These are phyloP conservation scores for Takifugu bimaculatus DNA, from an alignment of 2,113 vertebrate genomes.

Conservation along the genomic window DNA sequence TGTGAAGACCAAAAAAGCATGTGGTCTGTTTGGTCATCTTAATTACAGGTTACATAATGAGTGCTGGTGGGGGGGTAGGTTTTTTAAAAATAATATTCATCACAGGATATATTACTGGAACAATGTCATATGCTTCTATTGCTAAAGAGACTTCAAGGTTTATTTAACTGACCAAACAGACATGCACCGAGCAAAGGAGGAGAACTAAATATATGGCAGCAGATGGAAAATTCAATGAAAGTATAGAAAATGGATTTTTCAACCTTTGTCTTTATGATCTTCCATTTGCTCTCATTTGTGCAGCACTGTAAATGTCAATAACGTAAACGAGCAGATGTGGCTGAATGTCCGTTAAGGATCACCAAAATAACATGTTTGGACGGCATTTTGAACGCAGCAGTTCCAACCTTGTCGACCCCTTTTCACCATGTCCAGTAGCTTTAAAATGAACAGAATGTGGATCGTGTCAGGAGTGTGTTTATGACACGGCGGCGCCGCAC, in stretches of 20 bases:
- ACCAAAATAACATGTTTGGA: neutral
- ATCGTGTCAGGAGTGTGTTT: no score
- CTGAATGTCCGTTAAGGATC: constrained; percentile 22
- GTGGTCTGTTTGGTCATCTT: constrained; percentile 22
- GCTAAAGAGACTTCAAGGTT: constrained; percentile 30
- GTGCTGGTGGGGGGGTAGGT: neutral
- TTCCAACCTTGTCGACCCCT: neutral
- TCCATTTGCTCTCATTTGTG: constrained; percentile 42
- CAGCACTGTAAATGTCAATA: neutral
- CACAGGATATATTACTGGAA: constrained; percentile 46
- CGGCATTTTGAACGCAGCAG: neutral
- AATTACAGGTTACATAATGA: no score
- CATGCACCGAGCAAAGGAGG: constrained; percentile 43
- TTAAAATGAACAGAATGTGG: no score
- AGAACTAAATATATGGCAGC: constrained; percentile 39
- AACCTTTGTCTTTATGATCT: constrained; percentile 51
- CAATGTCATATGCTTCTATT: constrained; percentile 26
- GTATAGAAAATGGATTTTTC: constrained; percentile 56
- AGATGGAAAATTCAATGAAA: constrained; percentile 56
- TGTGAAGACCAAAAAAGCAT: constrained; percentile 27
- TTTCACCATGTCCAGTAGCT: no score
- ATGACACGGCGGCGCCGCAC: no score
- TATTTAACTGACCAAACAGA: constrained; percentile 64
- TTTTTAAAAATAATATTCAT: constrained; percentile 48
- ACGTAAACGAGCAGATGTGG: constrained; percentile 3